Evolutionary conservation across 2,113 vertebrate genomes (phyloP).

Genomic region (Neotoma lepida): DNA sequence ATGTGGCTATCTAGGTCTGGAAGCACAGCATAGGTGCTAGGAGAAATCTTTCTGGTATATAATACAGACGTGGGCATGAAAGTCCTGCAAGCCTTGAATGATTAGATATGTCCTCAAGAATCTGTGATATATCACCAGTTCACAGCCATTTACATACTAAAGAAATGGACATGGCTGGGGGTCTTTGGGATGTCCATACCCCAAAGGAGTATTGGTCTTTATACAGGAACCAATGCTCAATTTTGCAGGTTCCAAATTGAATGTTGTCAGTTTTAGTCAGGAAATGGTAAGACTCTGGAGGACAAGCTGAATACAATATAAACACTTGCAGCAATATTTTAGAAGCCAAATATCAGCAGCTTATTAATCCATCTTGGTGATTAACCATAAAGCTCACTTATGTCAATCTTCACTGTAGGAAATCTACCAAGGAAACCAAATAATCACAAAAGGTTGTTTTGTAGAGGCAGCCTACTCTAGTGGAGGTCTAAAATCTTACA

Average conservation of each 20-base stretch:
- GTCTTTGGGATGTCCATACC: background rate
- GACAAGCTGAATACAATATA: constrained; percentile 13
- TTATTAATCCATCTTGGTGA: constrained; percentile 59
- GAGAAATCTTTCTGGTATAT: constrained; percentile 4
- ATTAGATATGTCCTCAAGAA: background rate
- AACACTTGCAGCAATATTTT: constrained; percentile 31
- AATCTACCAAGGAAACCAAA: constrained; percentile 43
- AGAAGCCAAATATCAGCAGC: constrained; percentile 25
- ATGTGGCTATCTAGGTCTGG: background rate
- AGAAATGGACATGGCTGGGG: background rate
- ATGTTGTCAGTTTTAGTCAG: constrained; percentile 34
- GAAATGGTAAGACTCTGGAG: background rate
- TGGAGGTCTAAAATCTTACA: background rate
- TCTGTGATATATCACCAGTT: background rate
- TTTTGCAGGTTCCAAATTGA: background rate
- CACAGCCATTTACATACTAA: constrained; percentile 5
- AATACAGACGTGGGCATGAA: background rate
- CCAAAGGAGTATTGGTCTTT: background rate
- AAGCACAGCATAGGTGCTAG: background rate
- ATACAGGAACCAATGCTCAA: background rate
- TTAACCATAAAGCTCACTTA: constrained; percentile 49
- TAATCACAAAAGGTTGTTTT: background rate
- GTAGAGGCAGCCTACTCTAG: background rate
- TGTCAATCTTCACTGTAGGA: constrained; percentile 22
- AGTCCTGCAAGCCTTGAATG: background rate